Evolutionary conservation across 2,797 vertebrate species (phyloP).

Genomic region (Myotis findleyi): DNA sequence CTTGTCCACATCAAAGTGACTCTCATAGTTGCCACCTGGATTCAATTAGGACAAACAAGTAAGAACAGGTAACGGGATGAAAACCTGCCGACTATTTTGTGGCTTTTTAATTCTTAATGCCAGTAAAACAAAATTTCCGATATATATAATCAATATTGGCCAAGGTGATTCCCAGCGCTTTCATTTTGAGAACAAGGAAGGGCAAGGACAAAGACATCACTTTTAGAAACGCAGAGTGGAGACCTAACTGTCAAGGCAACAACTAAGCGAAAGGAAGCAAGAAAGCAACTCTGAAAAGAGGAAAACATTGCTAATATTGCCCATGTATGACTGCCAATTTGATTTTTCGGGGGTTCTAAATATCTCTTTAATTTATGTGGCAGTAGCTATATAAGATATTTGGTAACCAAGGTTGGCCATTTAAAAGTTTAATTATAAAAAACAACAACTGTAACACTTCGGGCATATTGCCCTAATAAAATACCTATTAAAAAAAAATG

Average conservation of each 20-base stretch:
- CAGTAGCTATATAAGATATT: slow-evolving; percentile 56
- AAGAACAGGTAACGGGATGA: slow-evolving; percentile 67
- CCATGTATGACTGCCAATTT: slow-evolving; percentile 48
- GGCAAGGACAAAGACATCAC: background rate
- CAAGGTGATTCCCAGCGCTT: background rate
- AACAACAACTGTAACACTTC: background rate
- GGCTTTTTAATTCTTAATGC: slow-evolving; percentile 72
- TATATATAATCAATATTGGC: background rate
- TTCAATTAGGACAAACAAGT: slow-evolving; percentile 85
- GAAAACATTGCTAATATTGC: background rate
- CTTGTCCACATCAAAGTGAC: slow-evolving; percentile 98
- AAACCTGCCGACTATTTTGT: background rate
- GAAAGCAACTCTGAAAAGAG: background rate
- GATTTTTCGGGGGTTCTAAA: slow-evolving; percentile 55
- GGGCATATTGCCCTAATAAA: slow-evolving; percentile 59
- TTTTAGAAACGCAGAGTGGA: background rate
- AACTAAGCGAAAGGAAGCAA: background rate
- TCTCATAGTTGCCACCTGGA: slow-evolving; percentile 98
- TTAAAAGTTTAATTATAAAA: background rate
- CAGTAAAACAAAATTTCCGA: background rate
- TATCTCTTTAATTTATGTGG: slow-evolving; percentile 57
- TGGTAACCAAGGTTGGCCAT: slow-evolving; percentile 50
- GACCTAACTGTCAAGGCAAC: background rate
- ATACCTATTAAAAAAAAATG: slow-evolving; percentile 69
- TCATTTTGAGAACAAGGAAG: background rate